Base-by-base conservation (phyloP, 2,888 invertebrate genomes). In the Magallana nippona region DNA sequence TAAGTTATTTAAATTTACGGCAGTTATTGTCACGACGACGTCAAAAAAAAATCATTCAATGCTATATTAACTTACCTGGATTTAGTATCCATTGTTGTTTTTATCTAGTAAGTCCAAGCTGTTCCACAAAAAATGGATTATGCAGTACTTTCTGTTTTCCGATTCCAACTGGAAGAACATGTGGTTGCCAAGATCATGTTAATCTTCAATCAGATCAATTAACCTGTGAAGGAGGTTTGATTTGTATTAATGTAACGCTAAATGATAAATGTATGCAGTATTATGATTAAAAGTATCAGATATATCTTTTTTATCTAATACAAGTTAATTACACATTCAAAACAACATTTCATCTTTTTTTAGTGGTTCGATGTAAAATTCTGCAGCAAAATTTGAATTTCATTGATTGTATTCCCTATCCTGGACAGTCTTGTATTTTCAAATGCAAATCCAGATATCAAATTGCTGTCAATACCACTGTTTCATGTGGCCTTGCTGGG, bases 101-200 rank as follows among this genome's bases (percentile, higher is more conserved):
- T n/a, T n/a, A n/a, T n/a, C n/a, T 57, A 81, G 55, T 55, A 8
- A 79, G 55, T 22, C 1, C n/a, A n/a, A 77, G 2, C 44, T 77
- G 77, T 17, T 15, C 77, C 10, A 22, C 32, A 5, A 27, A 8
- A 17, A 77, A 77, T 77, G 77, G 77, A 17, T 17, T 44, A 22
- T 77, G 77, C 27, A 77, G 77, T 44, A 77, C 77, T 10, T 77
- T 77, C 27, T 77, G 77, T 22, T 77, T 77, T 22, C 32, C 77
- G 1, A 22, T 10, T 17, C 32, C 77, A 22, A 22, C 10, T 11
- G 77, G 77, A 10, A 27, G 77, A 17, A 17, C 77, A 13, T 77
- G 77, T 10, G 77, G 11, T 77, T 77, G 77, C 15, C 19, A 27
- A 77, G 77, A 77, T 10, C n/a, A 44, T 10, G 44, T 44, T 17